phyloP scores from a whole-genome alignment of 1,140 invertebrate species.

The Drosophila pseudoobscura region DNA sequence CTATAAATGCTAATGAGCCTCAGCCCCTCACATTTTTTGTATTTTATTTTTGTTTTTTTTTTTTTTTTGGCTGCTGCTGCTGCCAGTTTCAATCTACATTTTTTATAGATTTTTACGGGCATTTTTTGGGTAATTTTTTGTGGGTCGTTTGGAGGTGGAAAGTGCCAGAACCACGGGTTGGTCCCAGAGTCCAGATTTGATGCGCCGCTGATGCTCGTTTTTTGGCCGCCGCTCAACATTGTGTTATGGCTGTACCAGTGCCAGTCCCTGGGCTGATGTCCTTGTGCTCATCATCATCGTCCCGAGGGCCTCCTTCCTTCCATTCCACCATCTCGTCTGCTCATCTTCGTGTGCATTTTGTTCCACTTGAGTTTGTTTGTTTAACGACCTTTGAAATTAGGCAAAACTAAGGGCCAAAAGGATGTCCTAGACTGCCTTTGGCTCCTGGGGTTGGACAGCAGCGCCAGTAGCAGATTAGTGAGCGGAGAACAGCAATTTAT shows the following conservation, averaged over 20 bases:
- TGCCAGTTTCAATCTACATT: slow-evolving; percentile 5
- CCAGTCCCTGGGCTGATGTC: slow-evolving; percentile 5
- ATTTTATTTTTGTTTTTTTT: slow-evolving; percentile 11
- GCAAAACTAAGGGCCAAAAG: slow-evolving; percentile 74
- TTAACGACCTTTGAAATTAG: slow-evolving; percentile 83
- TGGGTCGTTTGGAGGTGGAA: slow-evolving; percentile 50
- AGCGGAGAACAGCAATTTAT: slow-evolving; percentile 61
- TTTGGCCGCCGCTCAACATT: neutral
- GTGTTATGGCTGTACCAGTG: neutral
- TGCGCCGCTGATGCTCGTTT: slow-evolving; percentile 2
- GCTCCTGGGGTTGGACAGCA: slow-evolving; percentile 23
- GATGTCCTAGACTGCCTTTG: slow-evolving; percentile 20
- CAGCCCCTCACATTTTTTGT: slow-evolving; percentile 36
- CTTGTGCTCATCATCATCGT: slow-evolving; percentile 19
- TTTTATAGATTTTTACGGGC: slow-evolving; percentile 76
- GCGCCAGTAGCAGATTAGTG: neutral
- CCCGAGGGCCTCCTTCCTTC: slow-evolving; percentile 46
- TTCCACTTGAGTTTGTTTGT: slow-evolving; percentile 83
- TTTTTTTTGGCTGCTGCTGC: too few species aligned
- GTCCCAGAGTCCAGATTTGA: neutral
- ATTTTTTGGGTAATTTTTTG: slow-evolving; percentile 75
- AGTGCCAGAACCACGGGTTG: neutral
- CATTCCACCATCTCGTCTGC: slow-evolving; percentile 2
- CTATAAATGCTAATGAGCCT: slow-evolving; percentile 77
- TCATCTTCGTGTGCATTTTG: slow-evolving; percentile 64